Evolutionary conservation across 2,888 invertebrate genomes (phyloP).

Genomic region (Folsomia manolachei): DNA sequence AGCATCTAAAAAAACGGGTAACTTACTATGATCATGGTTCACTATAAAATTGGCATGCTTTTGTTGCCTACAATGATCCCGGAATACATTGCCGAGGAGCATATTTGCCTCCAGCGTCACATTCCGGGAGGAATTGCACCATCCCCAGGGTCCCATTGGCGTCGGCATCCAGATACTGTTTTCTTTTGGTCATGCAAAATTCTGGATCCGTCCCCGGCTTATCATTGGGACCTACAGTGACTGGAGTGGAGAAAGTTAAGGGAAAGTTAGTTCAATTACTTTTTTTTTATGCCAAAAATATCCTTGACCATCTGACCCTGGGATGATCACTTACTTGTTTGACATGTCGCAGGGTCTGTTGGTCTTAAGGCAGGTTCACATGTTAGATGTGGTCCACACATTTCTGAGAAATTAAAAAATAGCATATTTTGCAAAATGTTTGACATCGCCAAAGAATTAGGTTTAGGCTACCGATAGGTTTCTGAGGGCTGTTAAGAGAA

Average conservation of each 20-base stretch:
- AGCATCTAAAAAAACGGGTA: conserved; percentile 49
- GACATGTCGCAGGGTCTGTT: conserved; percentile 26
- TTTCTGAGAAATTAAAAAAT: conserved; percentile 13
- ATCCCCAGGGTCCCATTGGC: conserved; percentile 58
- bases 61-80: conserved; percentile 68
- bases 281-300: neutral
- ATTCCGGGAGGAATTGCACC: conserved; percentile 61
- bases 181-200: conserved; percentile 53
- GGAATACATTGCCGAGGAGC: conserved; percentile 63
- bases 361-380: conserved; percentile 23
- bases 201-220: neutral
- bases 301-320: no score
- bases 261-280: neutral
- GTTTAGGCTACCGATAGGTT: neutral
- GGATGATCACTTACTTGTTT: conserved; percentile 28
- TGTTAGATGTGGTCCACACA: conserved; percentile 47
- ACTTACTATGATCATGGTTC: conserved; percentile 67
- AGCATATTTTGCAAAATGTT: no score
- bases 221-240: neutral
- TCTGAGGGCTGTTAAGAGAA: conserved; percentile 13
- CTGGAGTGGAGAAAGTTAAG: neutral
- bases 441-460: no score
- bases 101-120: conserved; percentile 64
- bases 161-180: conserved; percentile 58
- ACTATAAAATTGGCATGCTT: neutral